Percentiles rank a stretch among this genome's conserved stretches.
Evolutionary conservation across 2,113 vertebrate species (phyloP).

Genomic region (Rhinolophus sinicus): DNA sequence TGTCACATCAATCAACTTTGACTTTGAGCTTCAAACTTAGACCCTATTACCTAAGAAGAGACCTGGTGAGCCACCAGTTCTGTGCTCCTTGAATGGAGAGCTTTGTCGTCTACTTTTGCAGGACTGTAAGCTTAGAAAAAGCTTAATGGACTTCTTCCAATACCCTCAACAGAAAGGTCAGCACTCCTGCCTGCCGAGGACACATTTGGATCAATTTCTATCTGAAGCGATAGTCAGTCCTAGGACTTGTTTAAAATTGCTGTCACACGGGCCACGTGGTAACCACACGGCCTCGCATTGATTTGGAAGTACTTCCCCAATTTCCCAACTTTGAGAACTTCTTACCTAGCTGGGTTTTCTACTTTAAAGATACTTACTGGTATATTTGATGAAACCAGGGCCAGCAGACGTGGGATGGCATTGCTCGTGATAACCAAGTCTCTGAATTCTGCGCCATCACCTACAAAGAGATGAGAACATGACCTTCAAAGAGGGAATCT

Average conservation of each 20-base stretch:
- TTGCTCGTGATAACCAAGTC: conserved; percentile 89
- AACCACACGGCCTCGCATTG: not conserved
- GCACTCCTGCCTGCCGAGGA: not conserved
- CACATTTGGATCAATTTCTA: not conserved
- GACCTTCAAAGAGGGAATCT: not conserved
- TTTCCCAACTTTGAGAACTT: not conserved
- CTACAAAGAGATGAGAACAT: conserved; percentile 78
- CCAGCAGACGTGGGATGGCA: conserved; percentile 89
- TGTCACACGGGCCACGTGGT: not conserved
- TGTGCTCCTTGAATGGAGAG: not conserved
- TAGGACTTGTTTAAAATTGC: not conserved
- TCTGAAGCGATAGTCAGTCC: not conserved
- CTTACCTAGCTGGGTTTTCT: not conserved
- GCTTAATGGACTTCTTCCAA: not conserved
- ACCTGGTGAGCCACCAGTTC: not conserved
- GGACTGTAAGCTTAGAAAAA: not conserved
- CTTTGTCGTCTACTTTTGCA: not conserved
- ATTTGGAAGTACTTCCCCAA: not conserved
- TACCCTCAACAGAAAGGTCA: not conserved
- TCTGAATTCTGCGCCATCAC: conserved; percentile 91
- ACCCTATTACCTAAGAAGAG: not conserved
- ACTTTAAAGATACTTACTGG: conserved; percentile 87
- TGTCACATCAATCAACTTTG: not conserved
- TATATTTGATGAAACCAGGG: conserved; percentile 87
- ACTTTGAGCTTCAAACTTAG: not conserved